Conservation (phyloP, 2,797 vertebrate species). For the Syngnathus acus region DNA sequence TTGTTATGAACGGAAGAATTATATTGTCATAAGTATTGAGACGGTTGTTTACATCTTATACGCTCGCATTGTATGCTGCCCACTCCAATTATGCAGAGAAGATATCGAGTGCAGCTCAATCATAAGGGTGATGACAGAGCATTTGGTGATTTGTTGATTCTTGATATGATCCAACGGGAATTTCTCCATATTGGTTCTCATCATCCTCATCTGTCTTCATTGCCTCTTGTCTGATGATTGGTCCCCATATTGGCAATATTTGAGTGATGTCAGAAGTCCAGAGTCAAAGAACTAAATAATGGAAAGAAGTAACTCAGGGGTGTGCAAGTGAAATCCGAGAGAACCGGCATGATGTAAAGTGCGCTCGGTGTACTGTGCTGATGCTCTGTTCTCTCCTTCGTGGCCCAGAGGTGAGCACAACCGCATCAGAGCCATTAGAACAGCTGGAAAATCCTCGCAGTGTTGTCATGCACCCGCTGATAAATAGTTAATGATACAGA, state of each 20-base stretch:
- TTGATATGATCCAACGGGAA: background rate
- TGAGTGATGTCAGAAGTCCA: background rate
- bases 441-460: background rate
- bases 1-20: too few relatives aligned
- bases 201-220: constrained; percentile 5
- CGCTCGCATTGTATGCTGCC: background rate
- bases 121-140: background rate
- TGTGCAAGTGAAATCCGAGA: background rate
- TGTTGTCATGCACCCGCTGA: background rate
- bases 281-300: background rate
- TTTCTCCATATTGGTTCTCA: constrained; percentile 1
- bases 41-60: background rate
- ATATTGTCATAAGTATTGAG: background rate
- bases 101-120: background rate
- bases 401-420: background rate
- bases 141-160: background rate
- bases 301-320: background rate
- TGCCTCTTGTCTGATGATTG: background rate
- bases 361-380: background rate
- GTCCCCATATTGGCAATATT: background rate
- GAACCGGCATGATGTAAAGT: constrained; percentile 1
- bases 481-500: background rate
- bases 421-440: constrained; percentile 1
- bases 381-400: background rate
- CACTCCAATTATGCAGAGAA: background rate